Evolutionary conservation across 2,888 invertebrate genomes (phyloP), one percentile per base, ranked within the genome.

Genomic region (Physocephala rufipes): DNA sequence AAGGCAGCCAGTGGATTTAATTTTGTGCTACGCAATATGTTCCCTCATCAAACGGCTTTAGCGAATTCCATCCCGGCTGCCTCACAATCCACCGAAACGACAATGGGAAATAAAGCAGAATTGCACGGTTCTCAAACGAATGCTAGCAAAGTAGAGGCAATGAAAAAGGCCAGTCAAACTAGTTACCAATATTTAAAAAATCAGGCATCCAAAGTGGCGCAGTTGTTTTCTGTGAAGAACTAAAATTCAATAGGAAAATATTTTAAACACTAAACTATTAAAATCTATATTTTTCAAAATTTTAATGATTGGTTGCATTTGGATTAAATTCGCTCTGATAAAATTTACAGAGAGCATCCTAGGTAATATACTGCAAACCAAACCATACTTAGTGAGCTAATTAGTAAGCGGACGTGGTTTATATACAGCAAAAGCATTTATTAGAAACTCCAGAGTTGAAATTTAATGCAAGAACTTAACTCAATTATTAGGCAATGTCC

Each of bases 1-100:
- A 93, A 95, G 87, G 94, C 96, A 88, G 91, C 92, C 73, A 87
- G 86, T 77, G 97, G 97, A 16, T 96, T 96, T 86, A 94, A 96
- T 85, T 88, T 91, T 84, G 94, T 96, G 2, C 87, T 96, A 9
- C 88, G 89, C 74, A 88, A 88, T 74, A 91, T 95, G 91, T 95
- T 91, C 86, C 86, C 85, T 0, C 77, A 79, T 28, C 78, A 80
- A 90, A 91, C n/a, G 15, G 47, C 58, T 21, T 47, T 12, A 4
- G 28, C 24, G n/a, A 45, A 3, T 30, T 61, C 36, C 1, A 43
- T 9, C n/a, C 9, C 49, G 36, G 28, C 43, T 28, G 9, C 15
- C 7, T 21, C 55, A 28, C 64, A 47, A 45, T 51, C n/a, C 15
- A 53, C 43, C n/a, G 71, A 66, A 55, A 49, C 58, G 16, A 15